Percentiles rank a stretch among this genome's conserved stretches.
These are phyloP conservation scores for Dicerorhinus sumatrensis DNA, from an alignment of 2,113 vertebrate genomes.

Conservation along the genomic window DNA sequence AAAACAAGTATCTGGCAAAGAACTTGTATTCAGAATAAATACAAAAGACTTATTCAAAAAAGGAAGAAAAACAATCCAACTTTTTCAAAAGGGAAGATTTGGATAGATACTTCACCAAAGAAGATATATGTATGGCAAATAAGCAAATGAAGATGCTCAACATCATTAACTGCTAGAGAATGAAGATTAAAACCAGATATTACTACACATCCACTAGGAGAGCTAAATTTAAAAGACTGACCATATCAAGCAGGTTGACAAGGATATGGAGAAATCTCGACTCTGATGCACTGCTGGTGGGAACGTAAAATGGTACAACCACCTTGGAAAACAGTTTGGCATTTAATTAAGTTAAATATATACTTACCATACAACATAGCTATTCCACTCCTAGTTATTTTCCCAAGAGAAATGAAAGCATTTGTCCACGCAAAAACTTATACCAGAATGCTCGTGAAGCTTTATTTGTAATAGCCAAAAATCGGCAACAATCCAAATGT, in stretches of 20 bases:
- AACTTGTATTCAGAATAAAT: not conserved
- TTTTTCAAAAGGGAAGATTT: not conserved
- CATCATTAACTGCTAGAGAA: not conserved
- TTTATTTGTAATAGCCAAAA: not conserved
- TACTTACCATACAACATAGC: not conserved
- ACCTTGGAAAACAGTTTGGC: not conserved
- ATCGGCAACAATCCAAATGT: not conserved
- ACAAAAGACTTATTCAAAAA: constrained; percentile 8
- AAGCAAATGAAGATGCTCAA: constrained; percentile 6
- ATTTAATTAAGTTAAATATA: not conserved
- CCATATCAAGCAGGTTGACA: not conserved
- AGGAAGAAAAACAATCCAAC: not conserved
- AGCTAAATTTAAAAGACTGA: not conserved
- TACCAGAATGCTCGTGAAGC: not conserved
- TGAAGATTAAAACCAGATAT: not conserved
- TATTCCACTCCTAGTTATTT: not conserved
- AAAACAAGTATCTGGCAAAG: not conserved
- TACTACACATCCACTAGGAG: not conserved
- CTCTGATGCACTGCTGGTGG: not conserved
- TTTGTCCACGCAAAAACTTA: not conserved
- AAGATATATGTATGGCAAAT: not conserved
- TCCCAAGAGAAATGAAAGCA: not conserved
- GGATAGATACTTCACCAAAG: not conserved
- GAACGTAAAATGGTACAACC: not conserved
- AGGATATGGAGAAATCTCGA: not conserved